Evolutionary conservation across 2,888 invertebrate genomes (phyloP), one percentile per base, ranked within the genome.

Genomic region (Adelphocoris suturalis): DNA sequence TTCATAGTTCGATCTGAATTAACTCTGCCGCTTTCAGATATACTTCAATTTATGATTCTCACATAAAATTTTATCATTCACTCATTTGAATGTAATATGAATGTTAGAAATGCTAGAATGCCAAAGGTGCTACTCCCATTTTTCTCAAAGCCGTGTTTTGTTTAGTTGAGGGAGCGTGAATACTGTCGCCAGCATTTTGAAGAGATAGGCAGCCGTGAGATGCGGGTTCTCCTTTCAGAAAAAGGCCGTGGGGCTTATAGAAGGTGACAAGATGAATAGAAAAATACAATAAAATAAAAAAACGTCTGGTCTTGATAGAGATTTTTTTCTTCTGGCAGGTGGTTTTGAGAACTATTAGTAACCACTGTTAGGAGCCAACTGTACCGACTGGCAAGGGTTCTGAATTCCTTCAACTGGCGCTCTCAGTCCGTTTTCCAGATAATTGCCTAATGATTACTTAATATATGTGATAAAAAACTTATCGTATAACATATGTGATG

Each of bases 321-420:
- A 4, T 37, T 78, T 78, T 46, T 75, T 78, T 37, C 16, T 46
- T 9, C n/a, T n/a, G 80, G 78, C 76, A 76, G 78, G 78, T 76
- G 78, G 78, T 78, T n/a, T 47, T 37, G 46, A 47, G 76, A 78
- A 23, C 88, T 52, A 88, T 88, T 88, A 88, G 88, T 55, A 88
- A 88, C n/a, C n/a, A n/a, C 88, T 88, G 88, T 88, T 88, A 88
- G 48, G 55, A 37, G 47, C 37, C 78, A 55, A 80, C 80, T 88
- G 88, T 88, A n/a, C 27, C 27, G 57, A 12, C 27, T 37, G 28
- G 57, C 52, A 78, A 46, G 78, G 46, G n/a, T 7, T 61, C 23
- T 23, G 2, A 52, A 68, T 19, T 68, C 68, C 23, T 68, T 12
- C 19, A 52, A 68, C 57, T n/a, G 16, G n/a, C 5, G n/a, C 57